phyloP scores from a whole-genome alignment of 2,797 vertebrate species.

The Semotilus atromaculatus region DNA sequence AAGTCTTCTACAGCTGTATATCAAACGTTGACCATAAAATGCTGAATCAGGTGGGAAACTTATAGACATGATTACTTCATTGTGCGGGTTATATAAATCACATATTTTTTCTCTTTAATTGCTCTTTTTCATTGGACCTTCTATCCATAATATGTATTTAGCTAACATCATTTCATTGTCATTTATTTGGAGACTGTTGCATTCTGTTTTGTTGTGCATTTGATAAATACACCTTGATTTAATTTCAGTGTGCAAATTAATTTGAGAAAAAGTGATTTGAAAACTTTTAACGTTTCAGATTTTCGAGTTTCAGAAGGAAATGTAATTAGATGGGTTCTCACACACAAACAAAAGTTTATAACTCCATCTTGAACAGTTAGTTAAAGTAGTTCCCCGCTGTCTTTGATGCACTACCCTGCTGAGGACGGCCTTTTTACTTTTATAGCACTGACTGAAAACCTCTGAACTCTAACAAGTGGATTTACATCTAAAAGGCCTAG shows the following conservation, averaged over 20 bases:
- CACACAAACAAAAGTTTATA: background rate
- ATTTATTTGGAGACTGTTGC: background rate
- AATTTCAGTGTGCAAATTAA: background rate
- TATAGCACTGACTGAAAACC: background rate
- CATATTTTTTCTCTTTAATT: background rate
- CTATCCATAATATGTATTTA: background rate
- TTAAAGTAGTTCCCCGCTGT: background rate
- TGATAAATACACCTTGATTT: background rate
- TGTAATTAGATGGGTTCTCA: background rate
- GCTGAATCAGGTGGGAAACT: background rate
- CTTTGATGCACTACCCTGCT: constrained; percentile 22
- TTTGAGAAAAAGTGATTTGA: background rate
- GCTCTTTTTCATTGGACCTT: background rate
- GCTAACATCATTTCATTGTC: background rate
- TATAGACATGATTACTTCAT: background rate
- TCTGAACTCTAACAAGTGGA: constrained; percentile 5
- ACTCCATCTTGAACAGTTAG: background rate
- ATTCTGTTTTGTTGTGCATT: background rate
- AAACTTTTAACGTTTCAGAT: background rate
- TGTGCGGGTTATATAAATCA: background rate
- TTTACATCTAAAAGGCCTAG: constrained; percentile 28
- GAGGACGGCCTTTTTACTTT: constrained; percentile 3
- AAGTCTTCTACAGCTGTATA: background rate
- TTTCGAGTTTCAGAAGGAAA: background rate
- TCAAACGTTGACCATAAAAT: constrained; percentile 7